These are phyloP conservation scores for Xerus inauris DNA, from an alignment of 2,113 vertebrate genomes.

Conservation along the genomic window DNA sequence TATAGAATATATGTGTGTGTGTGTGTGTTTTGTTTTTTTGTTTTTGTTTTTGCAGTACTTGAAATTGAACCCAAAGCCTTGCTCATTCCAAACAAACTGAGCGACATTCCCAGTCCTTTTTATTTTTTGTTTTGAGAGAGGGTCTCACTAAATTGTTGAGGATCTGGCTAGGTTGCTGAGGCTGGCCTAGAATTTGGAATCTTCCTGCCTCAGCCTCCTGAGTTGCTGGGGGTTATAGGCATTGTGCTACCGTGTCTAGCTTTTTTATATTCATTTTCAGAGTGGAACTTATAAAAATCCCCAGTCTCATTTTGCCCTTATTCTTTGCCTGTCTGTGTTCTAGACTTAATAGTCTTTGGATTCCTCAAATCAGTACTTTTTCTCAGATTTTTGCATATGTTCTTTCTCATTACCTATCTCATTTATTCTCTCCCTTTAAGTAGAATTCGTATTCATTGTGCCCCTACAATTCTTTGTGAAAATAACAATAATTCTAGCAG, in stretches of 20 bases:
- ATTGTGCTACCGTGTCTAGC: neutral
- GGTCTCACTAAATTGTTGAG: neutral
- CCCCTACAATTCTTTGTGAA: neutral
- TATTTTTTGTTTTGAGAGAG: neutral
- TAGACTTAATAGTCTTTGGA: neutral
- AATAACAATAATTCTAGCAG: neutral
- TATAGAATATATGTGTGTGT: neutral
- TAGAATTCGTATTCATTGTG: neutral
- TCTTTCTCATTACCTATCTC: neutral
- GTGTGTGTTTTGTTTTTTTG: too few relatives aligned
- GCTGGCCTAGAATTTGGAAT: neutral
- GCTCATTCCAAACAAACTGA: neutral
- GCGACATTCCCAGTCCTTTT: neutral
- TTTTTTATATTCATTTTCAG: constrained; percentile 2
- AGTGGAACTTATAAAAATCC: neutral
- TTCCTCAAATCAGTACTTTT: neutral
- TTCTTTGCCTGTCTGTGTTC: neutral
- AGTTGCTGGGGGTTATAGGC: neutral
- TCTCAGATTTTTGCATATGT: neutral
- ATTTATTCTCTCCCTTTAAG: neutral
- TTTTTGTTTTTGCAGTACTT: neutral
- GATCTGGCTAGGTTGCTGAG: neutral
- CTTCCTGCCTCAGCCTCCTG: neutral
- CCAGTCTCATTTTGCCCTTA: neutral
- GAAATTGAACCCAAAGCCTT: neutral